Evolutionary conservation across 2,888 invertebrate species (phyloP), one percentile per base, ranked within the genome.

Genomic region (Diabrotica balteata): DNA sequence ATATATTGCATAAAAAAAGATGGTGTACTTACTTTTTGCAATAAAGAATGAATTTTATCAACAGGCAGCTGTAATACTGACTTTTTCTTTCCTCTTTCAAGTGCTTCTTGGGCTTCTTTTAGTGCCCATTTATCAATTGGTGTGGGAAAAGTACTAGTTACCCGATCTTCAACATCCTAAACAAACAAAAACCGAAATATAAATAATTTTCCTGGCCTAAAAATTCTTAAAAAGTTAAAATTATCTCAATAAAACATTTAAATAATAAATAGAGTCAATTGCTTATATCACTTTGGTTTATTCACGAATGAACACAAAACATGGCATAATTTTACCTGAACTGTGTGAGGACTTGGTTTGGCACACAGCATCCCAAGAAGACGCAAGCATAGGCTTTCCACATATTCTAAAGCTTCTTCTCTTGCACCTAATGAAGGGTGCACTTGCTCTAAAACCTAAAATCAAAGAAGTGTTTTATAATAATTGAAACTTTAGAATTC

Each of bases 91-190:
- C 91, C 91, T 79, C 91, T 90, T 77, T 93, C 92, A 71, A 93
- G 87, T 59, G 93, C 93, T 79, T 93, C 93, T 74, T 92, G 91
- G 17, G 97, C 97, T 82, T 97, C 97, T 73, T 89, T 89, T 69
- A 96, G 88, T 59, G 97, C 96, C 96, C 97, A 97, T 82, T 90
- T 90, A 85, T 97, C 96, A 76, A 98, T 93, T 5, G 97, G 97
- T 11, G 93, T 93, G n/a, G 97, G 97, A 87, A 97, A 97, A 63
- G 94, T 94, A 76, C 92, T 92, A 73, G 92, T 90, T 47, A 98
- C 96, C 72, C 96, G 88, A 78, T 96, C 96, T 82, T 97, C 97
- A 76, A 98, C 95, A 86, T 98, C 98, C 89, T 93, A 85, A 10
- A 44, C 46, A 50, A 53, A 62, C 11, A 51, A 44, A 43, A 50